Percentiles rank a stretch among this genome's conserved stretches.
Evolutionary conservation across 2,113 vertebrate genomes (phyloP).

Genomic region (Ptyas mucosa): DNA sequence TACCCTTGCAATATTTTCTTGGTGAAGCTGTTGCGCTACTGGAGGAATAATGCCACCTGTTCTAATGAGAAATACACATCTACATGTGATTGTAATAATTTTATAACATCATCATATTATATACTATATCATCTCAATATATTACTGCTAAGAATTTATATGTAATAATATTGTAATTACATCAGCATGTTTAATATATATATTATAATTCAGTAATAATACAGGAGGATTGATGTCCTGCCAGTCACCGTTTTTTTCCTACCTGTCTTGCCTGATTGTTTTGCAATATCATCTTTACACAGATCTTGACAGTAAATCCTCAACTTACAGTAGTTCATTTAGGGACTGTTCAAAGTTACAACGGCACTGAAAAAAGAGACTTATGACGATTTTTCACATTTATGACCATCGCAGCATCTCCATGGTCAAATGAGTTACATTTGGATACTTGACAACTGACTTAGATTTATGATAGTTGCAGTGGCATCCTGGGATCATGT

Average conservation of each 20-base stretch:
- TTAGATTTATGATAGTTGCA: background rate
- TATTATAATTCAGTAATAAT: background rate
- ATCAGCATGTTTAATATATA: background rate
- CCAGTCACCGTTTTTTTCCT: background rate
- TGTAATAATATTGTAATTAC: background rate
- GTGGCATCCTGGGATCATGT: background rate
- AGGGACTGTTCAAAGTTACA: background rate
- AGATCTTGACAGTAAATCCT: background rate
- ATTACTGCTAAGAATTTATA: background rate
- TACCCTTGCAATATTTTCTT: conserved; percentile 80
- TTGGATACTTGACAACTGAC: background rate
- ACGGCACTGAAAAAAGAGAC: background rate
- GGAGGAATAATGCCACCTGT: conserved; percentile 88
- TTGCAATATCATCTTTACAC: background rate
- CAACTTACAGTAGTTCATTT: background rate
- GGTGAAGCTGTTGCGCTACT: conserved; percentile 88
- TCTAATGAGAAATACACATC: conserved; percentile 64
- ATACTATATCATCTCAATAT: background rate
- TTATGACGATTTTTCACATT: background rate
- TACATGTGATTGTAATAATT: background rate
- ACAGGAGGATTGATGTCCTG: background rate
- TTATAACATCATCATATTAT: background rate
- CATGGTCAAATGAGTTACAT: background rate
- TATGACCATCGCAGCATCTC: background rate
- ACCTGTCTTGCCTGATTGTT: background rate